Base-by-base conservation (phyloP, 2,797 vertebrate genomes). In the Diceros bicornis region DNA sequence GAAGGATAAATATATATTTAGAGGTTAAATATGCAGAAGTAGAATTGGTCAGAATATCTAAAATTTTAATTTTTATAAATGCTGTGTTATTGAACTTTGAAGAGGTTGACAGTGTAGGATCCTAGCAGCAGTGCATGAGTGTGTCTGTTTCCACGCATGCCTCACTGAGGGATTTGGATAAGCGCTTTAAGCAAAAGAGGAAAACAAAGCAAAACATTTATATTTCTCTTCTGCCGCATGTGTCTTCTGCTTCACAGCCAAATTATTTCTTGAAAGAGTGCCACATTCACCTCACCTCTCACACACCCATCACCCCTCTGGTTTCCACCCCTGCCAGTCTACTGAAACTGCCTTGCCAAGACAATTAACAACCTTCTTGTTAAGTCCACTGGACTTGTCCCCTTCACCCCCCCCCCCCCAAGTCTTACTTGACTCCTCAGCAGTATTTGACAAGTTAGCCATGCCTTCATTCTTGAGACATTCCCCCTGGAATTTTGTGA, bases 31-130 rank as follows among this genome's bases (percentile, higher is more conserved):
- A 10, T 78, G 18, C 34, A 55, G 20, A 93, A 75, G 41, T 55
- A 25, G 59, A 93, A 81, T 86, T 90, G 29, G 29, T 75, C 86
- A 79, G 29, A 25, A 16, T 91, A 68, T 59, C 62, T 83, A 27
- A 37, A 87, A 64, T 93, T 44, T 89, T 61, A 72, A n/a, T 69
- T 91, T 50, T 75, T 25, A 44, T 82, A 44, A 82, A 57, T 89
- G 52, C 25, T 69, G 18, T n/a, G 1, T 87, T 69, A 64, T 13
- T 84, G 34, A 47, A 50, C 14, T 69, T 94, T 50, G 71, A 88
- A 89, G 25, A 88, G 52, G 13, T 62, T 86, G 79, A 20, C 4
- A 23, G 25, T 82, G 83, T 94, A 62, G 85, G 44, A 52, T 90
- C 52, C 75, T 71, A 89, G 6, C 64, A 72, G 25, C 34, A 29